Evolutionary conservation across 2,113 vertebrate species (phyloP).

Genomic region (Bolborhynchus lineola): DNA sequence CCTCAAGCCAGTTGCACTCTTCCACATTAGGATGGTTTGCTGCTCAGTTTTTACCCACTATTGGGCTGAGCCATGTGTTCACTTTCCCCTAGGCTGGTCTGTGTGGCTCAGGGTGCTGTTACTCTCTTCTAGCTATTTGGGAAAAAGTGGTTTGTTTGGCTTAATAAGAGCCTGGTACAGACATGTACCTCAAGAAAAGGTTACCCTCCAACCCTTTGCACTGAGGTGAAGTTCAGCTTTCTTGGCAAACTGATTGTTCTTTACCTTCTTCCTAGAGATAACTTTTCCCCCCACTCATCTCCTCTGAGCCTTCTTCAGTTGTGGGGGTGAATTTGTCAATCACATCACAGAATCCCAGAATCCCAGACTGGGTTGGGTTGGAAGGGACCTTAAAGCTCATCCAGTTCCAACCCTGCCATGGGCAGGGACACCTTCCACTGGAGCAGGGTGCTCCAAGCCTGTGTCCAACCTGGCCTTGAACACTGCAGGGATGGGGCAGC

Average conservation of each 20-base stretch:
- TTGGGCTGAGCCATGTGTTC: background rate
- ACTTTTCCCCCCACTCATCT: background rate
- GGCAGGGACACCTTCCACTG: background rate
- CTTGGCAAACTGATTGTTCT: background rate
- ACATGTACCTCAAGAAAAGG: background rate
- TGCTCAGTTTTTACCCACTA: background rate
- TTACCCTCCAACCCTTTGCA: background rate
- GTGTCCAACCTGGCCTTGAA: background rate
- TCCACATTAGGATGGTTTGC: background rate
- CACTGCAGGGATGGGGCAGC: background rate
- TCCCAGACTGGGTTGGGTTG: background rate
- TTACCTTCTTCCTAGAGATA: background rate
- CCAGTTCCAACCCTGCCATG: accelerated
- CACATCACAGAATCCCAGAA: background rate
- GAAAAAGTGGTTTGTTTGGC: background rate
- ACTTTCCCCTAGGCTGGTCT: background rate
- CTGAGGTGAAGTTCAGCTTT: background rate
- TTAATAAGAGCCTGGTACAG: background rate
- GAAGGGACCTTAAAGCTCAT: background rate
- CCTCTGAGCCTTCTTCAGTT: background rate
- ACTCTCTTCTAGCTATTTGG: background rate
- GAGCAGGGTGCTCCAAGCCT: background rate
- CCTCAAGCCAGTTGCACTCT: background rate
- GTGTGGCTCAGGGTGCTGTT: background rate
- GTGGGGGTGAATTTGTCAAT: background rate